Evolutionary conservation across 1,140 invertebrate genomes (phyloP).

Genomic region (Telenomus remus): DNA sequence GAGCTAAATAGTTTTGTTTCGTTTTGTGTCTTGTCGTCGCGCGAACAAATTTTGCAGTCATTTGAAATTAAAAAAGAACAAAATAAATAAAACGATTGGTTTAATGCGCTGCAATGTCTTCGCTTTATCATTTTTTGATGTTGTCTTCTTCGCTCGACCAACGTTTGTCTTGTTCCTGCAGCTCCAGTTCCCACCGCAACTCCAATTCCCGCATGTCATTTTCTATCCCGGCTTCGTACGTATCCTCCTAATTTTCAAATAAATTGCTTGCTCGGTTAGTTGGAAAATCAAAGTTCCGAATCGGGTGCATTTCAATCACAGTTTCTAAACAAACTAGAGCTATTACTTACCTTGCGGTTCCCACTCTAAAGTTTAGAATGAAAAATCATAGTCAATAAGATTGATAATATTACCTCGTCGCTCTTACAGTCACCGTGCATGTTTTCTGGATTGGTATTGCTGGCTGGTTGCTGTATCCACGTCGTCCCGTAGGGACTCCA

Average conservation of each 20-base stretch:
- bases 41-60: constrained; percentile 3
- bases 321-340: too few species aligned
- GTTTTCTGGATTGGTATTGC: constrained; percentile 64
- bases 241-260: constrained; percentile 75
- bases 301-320: too few species aligned
- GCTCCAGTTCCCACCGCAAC: constrained; percentile 79
- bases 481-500: constrained; percentile 71
- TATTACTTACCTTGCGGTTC: too few species aligned
- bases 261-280: not conserved
- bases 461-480: constrained; percentile 67
- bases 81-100: constrained; percentile 7
- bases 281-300: not conserved
- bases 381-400: not conserved
- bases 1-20: constrained; percentile 25
- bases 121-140: constrained; percentile 69
- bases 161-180: constrained; percentile 81
- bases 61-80: constrained; percentile 14
- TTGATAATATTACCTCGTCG: constrained; percentile 64
- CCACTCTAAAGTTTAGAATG: too few species aligned
- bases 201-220: constrained; percentile 82
- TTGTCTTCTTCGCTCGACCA: constrained; percentile 80
- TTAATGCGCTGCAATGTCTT: constrained; percentile 11
- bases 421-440: constrained; percentile 67
- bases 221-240: constrained; percentile 81
- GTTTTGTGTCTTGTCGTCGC: constrained; percentile 3